These are phyloP conservation scores for Cantharis lateralis DNA, from an alignment of 2,888 invertebrate species.

Conservation along the genomic window DNA sequence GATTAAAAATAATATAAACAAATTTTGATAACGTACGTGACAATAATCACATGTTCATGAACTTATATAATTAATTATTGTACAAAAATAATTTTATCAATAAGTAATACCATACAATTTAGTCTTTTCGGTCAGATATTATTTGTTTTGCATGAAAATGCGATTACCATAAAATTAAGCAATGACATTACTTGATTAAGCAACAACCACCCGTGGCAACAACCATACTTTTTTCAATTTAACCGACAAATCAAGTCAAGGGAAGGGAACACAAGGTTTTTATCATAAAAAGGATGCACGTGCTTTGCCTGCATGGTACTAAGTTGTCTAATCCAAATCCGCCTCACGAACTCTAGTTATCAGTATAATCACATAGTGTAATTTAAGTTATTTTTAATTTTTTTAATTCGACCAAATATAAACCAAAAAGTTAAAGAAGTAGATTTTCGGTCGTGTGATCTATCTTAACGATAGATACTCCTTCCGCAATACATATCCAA, in stretches of 20 bases:
- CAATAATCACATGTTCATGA: conserved; percentile 38
- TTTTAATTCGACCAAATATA: too few species aligned
- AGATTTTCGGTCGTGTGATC: too few species aligned
- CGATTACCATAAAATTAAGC: neutral
- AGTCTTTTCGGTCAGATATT: neutral
- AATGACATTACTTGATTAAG: neutral
- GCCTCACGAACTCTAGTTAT: too few species aligned
- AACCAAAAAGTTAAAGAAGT: too few species aligned
- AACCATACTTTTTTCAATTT: neutral
- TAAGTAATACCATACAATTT: neutral
- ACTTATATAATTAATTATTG: conserved; percentile 15
- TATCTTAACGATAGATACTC: too few species aligned
- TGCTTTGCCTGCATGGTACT: too few species aligned
- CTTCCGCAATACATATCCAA: too few species aligned
- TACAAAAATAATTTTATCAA: neutral
- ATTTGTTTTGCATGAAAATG: neutral
- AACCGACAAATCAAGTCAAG: too few species aligned
- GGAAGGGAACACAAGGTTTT: neutral
- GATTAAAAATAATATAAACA: neutral
- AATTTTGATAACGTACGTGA: conserved; percentile 42
- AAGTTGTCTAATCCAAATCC: too few species aligned
- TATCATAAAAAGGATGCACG: too few species aligned
- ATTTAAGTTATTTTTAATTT: too few species aligned
- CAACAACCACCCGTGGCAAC: neutral
- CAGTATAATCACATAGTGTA: too few species aligned